Evolutionary conservation across 1,140 invertebrate species (phyloP).

Genomic region (Phymorhynchus buccinoides): DNA sequence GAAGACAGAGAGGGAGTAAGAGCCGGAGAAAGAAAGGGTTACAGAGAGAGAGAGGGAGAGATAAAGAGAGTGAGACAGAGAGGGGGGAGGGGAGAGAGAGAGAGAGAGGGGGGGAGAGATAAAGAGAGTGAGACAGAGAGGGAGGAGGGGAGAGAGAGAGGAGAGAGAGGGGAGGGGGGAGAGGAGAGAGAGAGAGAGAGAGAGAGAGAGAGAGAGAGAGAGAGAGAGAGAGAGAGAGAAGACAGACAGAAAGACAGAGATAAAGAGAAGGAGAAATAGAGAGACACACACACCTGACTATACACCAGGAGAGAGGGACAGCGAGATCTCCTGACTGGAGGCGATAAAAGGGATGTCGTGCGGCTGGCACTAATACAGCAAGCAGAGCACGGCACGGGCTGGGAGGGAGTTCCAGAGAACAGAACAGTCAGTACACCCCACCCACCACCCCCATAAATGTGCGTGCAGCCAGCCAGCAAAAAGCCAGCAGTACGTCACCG

Average conservation of each 20-base stretch:
- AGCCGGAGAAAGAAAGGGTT: too few species aligned
- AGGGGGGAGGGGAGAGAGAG: too few species aligned
- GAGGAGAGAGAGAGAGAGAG: slow-evolving; percentile 10
- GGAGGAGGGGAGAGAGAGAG: slow-evolving; percentile 1
- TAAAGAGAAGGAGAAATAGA: neutral
- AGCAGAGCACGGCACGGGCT: too few species aligned
- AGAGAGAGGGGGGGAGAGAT: too few species aligned
- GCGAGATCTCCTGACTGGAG: neutral
- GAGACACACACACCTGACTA: too few species aligned
- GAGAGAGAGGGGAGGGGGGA: slow-evolving; percentile 4
- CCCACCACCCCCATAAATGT: too few species aligned
- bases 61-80: too few species aligned
- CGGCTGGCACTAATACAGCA: neutral
- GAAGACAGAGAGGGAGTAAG: too few species aligned
- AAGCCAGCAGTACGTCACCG: neutral
- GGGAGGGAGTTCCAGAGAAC: too few species aligned
- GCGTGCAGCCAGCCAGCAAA: too few species aligned
- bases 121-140: neutral
- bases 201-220: neutral
- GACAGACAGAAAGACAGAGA: neutral
- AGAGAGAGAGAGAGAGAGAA: neutral
- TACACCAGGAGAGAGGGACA: neutral
- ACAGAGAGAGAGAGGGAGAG: too few species aligned
- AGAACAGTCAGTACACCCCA: neutral
- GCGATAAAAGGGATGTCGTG: neutral